Evolutionary conservation across 2,888 invertebrate species (phyloP).

Genomic region (Acronicta alni): DNA sequence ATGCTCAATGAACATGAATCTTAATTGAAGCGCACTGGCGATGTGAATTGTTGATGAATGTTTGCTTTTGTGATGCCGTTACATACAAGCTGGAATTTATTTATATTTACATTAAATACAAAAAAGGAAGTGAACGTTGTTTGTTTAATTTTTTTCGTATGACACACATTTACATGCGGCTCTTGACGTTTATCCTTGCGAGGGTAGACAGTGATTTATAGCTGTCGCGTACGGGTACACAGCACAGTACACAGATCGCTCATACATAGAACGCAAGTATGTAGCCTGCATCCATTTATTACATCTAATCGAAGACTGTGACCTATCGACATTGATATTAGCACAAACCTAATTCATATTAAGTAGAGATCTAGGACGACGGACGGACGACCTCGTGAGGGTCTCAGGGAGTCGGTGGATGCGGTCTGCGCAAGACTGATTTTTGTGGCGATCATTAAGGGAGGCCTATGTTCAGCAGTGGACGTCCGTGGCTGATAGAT

Average conservation of each 20-base stretch:
- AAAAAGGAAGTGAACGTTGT: conserved; percentile 28
- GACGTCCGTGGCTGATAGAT: no score
- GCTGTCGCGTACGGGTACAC: neutral
- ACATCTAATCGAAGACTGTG: no score
- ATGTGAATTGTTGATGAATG: conserved; percentile 68
- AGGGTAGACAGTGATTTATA: conserved; percentile 27
- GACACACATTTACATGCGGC: conserved; percentile 38
- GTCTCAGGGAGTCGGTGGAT: no score
- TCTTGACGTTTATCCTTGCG: conserved; percentile 22
- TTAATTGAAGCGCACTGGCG: conserved; percentile 79
- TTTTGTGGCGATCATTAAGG: no score
- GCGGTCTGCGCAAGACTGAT: no score
- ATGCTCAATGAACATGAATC: conserved; percentile 84
- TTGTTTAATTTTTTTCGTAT: conserved; percentile 37
- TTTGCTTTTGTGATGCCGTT: conserved; percentile 51
- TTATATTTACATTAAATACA: conserved; percentile 33
- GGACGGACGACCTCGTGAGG: no score
- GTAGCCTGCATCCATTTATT: no score
- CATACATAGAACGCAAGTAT: neutral
- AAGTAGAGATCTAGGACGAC: no score
- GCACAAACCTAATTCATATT: no score
- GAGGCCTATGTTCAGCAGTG: no score
- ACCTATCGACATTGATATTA: no score
- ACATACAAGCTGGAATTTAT: conserved; percentile 31
- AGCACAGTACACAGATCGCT: neutral